Base-by-base conservation (phyloP, 2,888 invertebrate species). In the Eilema caniola region DNA sequence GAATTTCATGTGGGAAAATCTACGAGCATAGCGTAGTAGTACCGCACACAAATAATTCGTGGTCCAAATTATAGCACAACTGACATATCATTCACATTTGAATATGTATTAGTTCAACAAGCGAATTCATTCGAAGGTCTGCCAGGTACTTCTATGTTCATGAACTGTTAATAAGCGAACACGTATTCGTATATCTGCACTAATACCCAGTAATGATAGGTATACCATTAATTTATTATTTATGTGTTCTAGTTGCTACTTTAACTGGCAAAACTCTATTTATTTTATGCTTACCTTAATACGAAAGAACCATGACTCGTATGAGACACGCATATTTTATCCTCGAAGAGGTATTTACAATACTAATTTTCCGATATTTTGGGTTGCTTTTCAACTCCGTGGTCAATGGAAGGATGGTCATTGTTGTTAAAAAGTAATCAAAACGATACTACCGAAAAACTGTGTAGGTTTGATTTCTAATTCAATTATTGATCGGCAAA, bases 91-190 rank as follows among this genome's bases (percentile, higher is more conserved):
- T n/a, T 61, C 59, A 66, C 33, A 23, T 57, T 41, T 31, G 61
- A 64, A 67, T 62, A 66, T 66, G 25, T 14, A 59, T 63, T 62
- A 64, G 62, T 65, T 56, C 53, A 70, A 41, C 28, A 24, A 28
- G 60, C 61, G 61, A 66, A 28, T 41, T 41, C n/a, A 47, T 53
- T 61, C 20, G 61, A 62, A 67, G 67, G 67, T 61, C 24, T 31
- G 12, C 14, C 3, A n/a, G 57, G 59, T 31, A 31, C 33, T 37
- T 20, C 5, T n/a, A 59, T 14, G n/a, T 24, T 37, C 57, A 66
- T 41, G 59, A 66, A 25, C 25, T 60, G n/a, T 60, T 66, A 33
- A 23, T 66, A 37, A 20, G 16, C 8, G 20, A 10, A 61, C 31
- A 31, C 11, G 31, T 31, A 10, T n/a, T 53, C n/a, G 53, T 53